Percentiles rank a stretch among this genome's conserved stretches.
phyloP scores from a whole-genome alignment of 2,113 vertebrate species.

The Crotalus tigris region DNA sequence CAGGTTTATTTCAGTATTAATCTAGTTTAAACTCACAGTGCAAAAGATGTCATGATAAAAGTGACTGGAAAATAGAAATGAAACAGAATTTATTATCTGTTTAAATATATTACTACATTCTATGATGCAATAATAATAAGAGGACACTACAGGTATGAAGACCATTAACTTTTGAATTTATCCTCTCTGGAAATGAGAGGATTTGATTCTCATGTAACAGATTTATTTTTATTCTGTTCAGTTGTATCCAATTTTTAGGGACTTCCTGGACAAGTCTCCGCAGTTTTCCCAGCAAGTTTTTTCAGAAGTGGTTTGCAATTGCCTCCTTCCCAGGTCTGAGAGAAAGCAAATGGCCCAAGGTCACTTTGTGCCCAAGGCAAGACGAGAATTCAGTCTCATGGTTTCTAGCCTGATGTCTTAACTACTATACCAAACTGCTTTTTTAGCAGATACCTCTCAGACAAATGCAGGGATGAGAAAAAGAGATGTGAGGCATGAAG shows the following conservation, averaged over 20 bases:
- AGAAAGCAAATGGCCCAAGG: background rate
- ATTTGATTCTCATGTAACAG: background rate
- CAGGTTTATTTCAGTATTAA: background rate
- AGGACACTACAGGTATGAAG: background rate
- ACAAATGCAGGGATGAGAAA: background rate
- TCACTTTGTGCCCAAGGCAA: background rate
- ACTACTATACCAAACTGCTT: background rate
- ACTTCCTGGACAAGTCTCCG: background rate
- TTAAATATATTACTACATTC: background rate
- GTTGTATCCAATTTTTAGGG: background rate
- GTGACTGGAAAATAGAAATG: background rate
- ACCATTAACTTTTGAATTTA: background rate
- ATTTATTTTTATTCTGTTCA: background rate
- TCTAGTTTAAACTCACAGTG: background rate
- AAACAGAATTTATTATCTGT: background rate
- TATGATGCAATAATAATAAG: background rate
- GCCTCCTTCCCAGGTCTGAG: background rate
- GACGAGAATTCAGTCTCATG: background rate
- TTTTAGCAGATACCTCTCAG: background rate
- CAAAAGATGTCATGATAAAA: background rate
- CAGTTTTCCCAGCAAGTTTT: background rate
- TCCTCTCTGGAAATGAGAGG: background rate
- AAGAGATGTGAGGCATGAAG: background rate
- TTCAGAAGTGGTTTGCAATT: background rate
- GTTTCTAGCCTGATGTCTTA: background rate